These are phyloP conservation scores for Macrochelys suwanniensis DNA, from an alignment of 2,797 vertebrate genomes.

Conservation along the genomic window DNA sequence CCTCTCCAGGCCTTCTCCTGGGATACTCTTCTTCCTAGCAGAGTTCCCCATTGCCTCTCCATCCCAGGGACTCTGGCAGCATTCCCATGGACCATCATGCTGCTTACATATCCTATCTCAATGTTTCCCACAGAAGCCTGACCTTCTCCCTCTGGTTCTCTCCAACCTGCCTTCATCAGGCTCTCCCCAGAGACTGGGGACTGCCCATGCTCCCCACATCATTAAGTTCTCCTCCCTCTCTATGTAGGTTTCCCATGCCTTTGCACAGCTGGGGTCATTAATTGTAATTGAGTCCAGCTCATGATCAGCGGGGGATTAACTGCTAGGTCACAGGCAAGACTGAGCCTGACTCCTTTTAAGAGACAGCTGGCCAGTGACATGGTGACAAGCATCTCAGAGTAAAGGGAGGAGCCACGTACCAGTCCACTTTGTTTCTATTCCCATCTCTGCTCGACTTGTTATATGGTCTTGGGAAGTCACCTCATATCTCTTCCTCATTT, in stretches of 20 bases:
- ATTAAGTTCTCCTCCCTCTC: neutral
- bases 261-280: neutral
- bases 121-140: neutral
- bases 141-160: neutral
- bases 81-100: neutral
- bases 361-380: neutral
- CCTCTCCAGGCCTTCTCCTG: neutral
- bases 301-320: neutral
- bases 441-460: neutral
- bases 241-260: neutral
- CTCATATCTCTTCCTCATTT: neutral
- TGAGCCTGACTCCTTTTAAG: neutral
- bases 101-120: neutral
- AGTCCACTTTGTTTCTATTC: neutral
- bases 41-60: neutral
- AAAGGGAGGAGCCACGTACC: neutral
- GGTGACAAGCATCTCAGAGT: neutral
- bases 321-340: neutral
- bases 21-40: neutral
- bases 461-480: neutral
- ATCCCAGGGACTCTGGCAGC: neutral
- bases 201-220: no score
- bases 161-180: neutral
- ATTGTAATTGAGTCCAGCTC: neutral
- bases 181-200: neutral